Evolutionary conservation across 2,888 invertebrate genomes (phyloP).

Genomic region (Cheilosia grossa): DNA sequence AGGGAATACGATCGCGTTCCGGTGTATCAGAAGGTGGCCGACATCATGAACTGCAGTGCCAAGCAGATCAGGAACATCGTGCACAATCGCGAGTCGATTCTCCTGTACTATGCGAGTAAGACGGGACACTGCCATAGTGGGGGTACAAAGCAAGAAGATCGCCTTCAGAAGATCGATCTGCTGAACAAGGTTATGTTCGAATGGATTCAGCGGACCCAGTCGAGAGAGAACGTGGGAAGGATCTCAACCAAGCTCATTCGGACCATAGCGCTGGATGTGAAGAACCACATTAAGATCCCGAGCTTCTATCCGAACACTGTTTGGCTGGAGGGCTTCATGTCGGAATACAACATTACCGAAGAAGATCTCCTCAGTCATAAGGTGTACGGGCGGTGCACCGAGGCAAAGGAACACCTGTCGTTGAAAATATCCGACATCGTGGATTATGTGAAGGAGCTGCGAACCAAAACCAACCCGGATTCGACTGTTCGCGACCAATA

Average conservation of each 20-base stretch:
- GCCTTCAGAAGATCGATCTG: constrained; percentile 79
- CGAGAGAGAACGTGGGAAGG: constrained; percentile 68
- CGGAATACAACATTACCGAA: constrained; percentile 72
- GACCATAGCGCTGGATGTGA: constrained; percentile 77
- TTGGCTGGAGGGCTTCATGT: constrained; percentile 78
- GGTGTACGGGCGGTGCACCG: constrained; percentile 68
- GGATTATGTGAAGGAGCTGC: constrained; percentile 71
- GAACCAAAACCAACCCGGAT: constrained; percentile 4
- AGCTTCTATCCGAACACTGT: constrained; percentile 77
- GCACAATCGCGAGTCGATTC: constrained; percentile 79
- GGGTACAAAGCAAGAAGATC: constrained; percentile 68
- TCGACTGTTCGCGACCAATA: constrained; percentile 12
- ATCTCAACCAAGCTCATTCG: constrained; percentile 66
- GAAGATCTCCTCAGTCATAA: constrained; percentile 74
- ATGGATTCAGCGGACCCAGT: constrained; percentile 80
- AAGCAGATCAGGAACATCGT: constrained; percentile 82
- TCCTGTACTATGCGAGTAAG: constrained; percentile 78
- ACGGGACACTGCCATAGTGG: constrained; percentile 53
- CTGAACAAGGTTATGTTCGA: constrained; percentile 81
- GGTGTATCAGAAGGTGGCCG: constrained; percentile 81
- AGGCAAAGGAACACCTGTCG: constrained; percentile 74
- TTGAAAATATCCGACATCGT: constrained; percentile 77
- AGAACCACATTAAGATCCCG: constrained; percentile 77
- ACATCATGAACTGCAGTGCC: constrained; percentile 81
- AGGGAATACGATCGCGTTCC: constrained; percentile 80